Evolutionary conservation across 2,113 vertebrate genomes (phyloP), one percentile per base, ranked within the genome.

Genomic region (Ailurus styani): DNA sequence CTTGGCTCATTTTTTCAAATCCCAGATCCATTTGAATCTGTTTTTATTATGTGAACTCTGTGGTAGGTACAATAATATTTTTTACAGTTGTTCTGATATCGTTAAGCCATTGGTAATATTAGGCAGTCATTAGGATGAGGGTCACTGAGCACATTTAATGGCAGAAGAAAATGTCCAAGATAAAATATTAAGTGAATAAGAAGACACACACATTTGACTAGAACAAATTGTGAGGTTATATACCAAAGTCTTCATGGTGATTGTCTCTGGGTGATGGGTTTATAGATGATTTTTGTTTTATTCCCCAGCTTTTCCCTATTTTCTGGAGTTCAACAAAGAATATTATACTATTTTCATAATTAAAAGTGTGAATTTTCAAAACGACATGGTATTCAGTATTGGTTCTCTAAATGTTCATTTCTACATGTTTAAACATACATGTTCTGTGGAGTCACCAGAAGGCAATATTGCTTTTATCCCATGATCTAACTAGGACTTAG

Each of bases 271-370:
- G 34, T 91, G 25, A 81, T 90, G 17, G 66, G 15, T 81, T 85
- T 90, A 83, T 68, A 87, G 42, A 84, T 92, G 18, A 90, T 73
- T 97, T 90, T 81, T 34, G 86, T 95, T 78, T 90, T 92, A 90
- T 87, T 95, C 37, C 4, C 6, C 13, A 73, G 50, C 34, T 73
- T 94, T 89, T 54, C 42, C 14, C 15, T 89, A 88, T 66, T 95
- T 97, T 83, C 40, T 3, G 14, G 27, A 3, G 29, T 92, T 93
- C 78, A 83, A 78, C 47, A 85, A 85, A 95, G 45, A 95, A 34
- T 40, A 57, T 77, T 64, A 52, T 31, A 50, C 9, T 68, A 64
- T 50, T 91, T 97, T 91, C 82, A 90, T 52, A 70, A 91, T 87
- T 72, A 78, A 93, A 94, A 87, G 31, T 52, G 20, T 84, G 75